Conservation (phyloP, 2,113 vertebrate species). For the Platichthys stellatus region DNA sequence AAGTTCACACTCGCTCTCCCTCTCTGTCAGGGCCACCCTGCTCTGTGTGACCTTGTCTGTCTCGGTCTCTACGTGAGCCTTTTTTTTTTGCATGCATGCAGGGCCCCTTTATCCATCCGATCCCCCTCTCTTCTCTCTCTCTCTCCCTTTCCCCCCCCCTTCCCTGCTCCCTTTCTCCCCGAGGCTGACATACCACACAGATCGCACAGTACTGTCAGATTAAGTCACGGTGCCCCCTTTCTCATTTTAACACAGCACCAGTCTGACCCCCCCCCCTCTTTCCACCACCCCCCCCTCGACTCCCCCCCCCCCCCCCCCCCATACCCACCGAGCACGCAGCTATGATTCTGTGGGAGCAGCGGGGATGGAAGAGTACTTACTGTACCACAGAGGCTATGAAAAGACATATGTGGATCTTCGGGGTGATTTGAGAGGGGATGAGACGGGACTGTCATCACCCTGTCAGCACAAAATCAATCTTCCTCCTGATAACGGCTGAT, state of each 20-base stretch:
- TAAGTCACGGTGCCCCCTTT: slow-evolving; percentile 78
- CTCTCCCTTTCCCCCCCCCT: neutral
- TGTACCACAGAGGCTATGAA: slow-evolving; percentile 67
- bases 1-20: slow-evolving; percentile 53
- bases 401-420: slow-evolving; percentile 61
- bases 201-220: slow-evolving; percentile 80
- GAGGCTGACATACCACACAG: slow-evolving; percentile 81
- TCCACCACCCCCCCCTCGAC: too few relatives aligned
- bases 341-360: slow-evolving; percentile 52
- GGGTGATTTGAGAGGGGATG: slow-evolving; percentile 65
- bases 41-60: slow-evolving; percentile 82
- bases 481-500: slow-evolving; percentile 56
- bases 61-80: slow-evolving; percentile 73
- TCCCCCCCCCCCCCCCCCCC: slow-evolving; percentile 53
- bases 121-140: slow-evolving; percentile 64
- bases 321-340: slow-evolving; percentile 47
- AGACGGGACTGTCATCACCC: slow-evolving; percentile 70
- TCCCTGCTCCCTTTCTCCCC: slow-evolving; percentile 62
- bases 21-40: slow-evolving; percentile 78
- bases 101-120: slow-evolving; percentile 76
- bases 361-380: slow-evolving; percentile 56
- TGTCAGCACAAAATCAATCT: slow-evolving; percentile 76
- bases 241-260: slow-evolving; percentile 74
- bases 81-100: slow-evolving; percentile 66
- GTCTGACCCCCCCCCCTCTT: slow-evolving; percentile 55